A percentile compares a stretch with the other conserved stretches of the same genome.
Evolutionary conservation across 2,113 vertebrate species (phyloP).

Genomic region (Amphiprion ocellaris): DNA sequence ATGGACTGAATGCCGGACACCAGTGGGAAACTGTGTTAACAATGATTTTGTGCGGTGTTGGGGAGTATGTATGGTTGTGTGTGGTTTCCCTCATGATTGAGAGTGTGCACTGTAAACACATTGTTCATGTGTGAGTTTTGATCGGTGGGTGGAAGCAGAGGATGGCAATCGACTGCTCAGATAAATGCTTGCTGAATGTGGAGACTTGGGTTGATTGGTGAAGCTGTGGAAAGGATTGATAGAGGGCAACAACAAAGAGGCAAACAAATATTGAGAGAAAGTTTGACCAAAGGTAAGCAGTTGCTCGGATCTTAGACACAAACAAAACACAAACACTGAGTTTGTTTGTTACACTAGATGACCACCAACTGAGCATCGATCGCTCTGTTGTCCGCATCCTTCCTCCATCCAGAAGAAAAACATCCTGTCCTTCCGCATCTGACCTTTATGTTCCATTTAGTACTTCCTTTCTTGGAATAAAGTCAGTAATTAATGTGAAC

Average conservation of each 20-base stretch:
- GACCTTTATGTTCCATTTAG: constrained; percentile 32
- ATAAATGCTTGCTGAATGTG: constrained; percentile 8
- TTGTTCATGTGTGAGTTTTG: not conserved
- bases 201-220: constrained; percentile 16
- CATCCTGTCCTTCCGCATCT: constrained; percentile 22
- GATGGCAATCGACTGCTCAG: constrained; percentile 2
- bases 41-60: not conserved
- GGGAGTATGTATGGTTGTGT: constrained; percentile 17
- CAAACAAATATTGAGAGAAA: not conserved
- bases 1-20: constrained; percentile 7
- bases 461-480: constrained; percentile 25
- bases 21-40: constrained; percentile 13
- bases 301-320: constrained; percentile 13
- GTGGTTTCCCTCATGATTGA: constrained; percentile 5
- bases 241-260: constrained; percentile 1
- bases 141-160: not conserved
- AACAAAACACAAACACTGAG: constrained; percentile 28
- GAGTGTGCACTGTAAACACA: not conserved
- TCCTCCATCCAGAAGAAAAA: constrained; percentile 55
- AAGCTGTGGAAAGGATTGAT: constrained; percentile 8
- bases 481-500: constrained; percentile 41
- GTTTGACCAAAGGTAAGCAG: not conserved
- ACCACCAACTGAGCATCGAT: constrained; percentile 59
- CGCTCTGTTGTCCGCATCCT: constrained; percentile 45
- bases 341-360: constrained; percentile 42